Evolutionary conservation across 2,113 vertebrate species (phyloP).

Genomic region (Ceyx cyanopectus): DNA sequence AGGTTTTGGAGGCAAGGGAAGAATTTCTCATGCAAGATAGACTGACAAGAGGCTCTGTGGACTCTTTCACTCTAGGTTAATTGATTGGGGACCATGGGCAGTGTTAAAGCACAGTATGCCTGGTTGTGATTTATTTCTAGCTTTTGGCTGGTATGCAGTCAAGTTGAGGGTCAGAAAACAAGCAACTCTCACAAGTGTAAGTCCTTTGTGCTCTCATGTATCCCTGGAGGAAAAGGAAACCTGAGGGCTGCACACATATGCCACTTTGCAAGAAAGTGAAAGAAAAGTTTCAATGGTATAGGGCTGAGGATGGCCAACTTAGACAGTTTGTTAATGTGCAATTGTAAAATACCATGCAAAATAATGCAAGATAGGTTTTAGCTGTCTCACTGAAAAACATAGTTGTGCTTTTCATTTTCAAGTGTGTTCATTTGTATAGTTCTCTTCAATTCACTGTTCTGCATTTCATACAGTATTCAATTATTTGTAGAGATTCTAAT

Average conservation of each 20-base stretch:
- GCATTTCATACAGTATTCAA: neutral
- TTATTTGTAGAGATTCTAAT: neutral
- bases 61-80: conserved; percentile 26
- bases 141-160: neutral
- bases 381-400: neutral
- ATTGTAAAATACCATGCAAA: neutral
- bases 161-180: neutral
- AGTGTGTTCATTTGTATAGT: neutral
- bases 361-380: neutral
- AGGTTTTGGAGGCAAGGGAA: neutral
- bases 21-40: conserved; percentile 6
- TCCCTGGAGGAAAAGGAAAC: neutral
- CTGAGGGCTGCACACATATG: neutral
- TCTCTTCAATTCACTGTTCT: neutral
- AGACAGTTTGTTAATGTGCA: neutral
- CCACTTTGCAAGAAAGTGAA: neutral
- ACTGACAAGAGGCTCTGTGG: neutral
- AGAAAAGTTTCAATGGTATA: neutral
- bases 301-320: neutral
- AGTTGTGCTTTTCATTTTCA: neutral
- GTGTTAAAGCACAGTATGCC: neutral
- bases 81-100: conserved; percentile 19
- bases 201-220: neutral
- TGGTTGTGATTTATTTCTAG: conserved; percentile 11
- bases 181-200: neutral